Evolutionary conservation across 2,113 vertebrate genomes (phyloP).

Genomic region (Phrynosoma blainvillii): DNA sequence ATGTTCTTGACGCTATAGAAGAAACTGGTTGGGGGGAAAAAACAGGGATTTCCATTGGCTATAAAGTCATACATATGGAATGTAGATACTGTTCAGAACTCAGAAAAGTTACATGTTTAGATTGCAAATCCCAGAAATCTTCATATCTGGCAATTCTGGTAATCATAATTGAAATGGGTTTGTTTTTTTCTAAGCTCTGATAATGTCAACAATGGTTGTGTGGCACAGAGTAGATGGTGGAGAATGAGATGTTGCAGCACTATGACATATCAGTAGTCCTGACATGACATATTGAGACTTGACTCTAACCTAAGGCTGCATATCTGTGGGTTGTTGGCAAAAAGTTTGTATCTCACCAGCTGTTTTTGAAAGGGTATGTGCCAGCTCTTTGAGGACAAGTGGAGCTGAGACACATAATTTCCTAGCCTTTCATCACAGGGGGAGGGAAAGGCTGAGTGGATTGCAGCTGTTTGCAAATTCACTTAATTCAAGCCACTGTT

Average conservation of each 20-base stretch:
- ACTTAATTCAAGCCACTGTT: neutral
- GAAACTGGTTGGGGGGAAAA: neutral
- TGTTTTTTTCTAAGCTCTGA: no score
- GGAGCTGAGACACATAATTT: neutral
- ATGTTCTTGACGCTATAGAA: neutral
- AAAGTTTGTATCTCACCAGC: neutral
- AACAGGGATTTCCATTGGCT: neutral
- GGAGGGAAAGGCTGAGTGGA: neutral
- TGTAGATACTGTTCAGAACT: neutral
- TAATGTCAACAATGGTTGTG: neutral
- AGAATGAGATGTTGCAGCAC: neutral
- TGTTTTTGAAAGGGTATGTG: conserved; percentile 9
- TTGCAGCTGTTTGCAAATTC: conserved; percentile 1
- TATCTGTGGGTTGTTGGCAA: neutral
- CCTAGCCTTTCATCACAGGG: rapidly evolving
- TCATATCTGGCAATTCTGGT: no score
- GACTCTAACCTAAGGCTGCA: neutral
- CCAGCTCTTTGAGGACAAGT: neutral
- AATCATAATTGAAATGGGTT: no score
- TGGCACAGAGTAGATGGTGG: neutral
- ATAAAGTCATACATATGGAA: neutral
- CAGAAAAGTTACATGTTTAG: no score
- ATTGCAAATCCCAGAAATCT: no score
- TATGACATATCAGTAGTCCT: neutral
- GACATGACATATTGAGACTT: neutral